Evolutionary conservation across 2,113 vertebrate genomes (phyloP).

Genomic region (Lagenorhynchus albirostris): DNA sequence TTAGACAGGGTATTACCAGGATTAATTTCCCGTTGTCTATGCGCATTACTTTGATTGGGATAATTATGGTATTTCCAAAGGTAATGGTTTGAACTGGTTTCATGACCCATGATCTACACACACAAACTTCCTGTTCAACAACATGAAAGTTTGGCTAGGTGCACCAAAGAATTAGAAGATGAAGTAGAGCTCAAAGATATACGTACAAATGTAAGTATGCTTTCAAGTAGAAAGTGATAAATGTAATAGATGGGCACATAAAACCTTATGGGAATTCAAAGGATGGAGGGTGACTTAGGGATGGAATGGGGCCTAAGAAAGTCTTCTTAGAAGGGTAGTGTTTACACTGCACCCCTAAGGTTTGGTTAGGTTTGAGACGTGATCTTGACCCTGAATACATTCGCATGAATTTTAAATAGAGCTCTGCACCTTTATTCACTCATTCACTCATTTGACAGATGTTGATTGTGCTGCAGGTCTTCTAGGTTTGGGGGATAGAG

Average conservation of each 20-base stretch:
- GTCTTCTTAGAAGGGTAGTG: not conserved
- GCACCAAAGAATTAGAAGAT: not conserved
- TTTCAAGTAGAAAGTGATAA: not conserved
- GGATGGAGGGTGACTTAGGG: not conserved
- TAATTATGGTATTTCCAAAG: slow-evolving; percentile 16
- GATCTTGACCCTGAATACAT: not conserved
- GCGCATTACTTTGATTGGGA: slow-evolving; percentile 21
- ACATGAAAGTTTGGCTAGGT: not conserved
- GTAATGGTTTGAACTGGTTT: slow-evolving; percentile 14
- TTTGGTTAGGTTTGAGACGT: not conserved
- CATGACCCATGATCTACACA: not conserved
- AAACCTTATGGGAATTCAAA: not conserved
- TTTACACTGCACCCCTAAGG: not conserved
- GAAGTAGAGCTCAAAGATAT: not conserved
- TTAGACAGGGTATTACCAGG: not conserved
- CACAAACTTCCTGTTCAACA: not conserved
- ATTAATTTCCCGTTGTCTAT: slow-evolving; percentile 38
- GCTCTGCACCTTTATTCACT: not conserved
- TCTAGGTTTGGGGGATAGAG: not conserved
- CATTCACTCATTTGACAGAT: not conserved
- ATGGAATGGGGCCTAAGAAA: not conserved
- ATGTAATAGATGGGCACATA: not conserved
- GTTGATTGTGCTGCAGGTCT: not conserved
- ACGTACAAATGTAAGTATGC: not conserved
- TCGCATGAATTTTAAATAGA: not conserved